Percentiles rank a stretch among this genome's conserved stretches.
These are phyloP conservation scores for Tachysurus fulvidraco DNA, from an alignment of 2,113 vertebrate genomes.

Conservation along the genomic window DNA sequence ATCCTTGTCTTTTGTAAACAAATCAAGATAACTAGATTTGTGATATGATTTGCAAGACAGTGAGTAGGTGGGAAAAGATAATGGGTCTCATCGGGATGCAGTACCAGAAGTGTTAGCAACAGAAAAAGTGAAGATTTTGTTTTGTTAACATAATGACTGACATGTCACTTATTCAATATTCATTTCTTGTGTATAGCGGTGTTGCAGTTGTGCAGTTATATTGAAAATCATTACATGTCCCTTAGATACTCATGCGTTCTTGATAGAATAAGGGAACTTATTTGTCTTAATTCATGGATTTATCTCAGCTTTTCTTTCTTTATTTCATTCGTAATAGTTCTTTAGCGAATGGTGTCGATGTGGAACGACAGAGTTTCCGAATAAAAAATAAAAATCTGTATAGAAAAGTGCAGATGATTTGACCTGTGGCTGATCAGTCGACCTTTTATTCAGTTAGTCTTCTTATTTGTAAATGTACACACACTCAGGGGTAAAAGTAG, in stretches of 20 bases:
- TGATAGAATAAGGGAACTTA: background rate
- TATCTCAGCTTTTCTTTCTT: background rate
- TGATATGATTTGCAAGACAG: no score
- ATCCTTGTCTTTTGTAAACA: background rate
- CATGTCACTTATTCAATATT: no score
- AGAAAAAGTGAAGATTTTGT: background rate
- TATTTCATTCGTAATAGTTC: background rate
- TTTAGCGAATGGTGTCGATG: background rate
- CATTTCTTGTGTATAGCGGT: background rate
- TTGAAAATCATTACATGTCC: background rate
- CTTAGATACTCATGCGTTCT: background rate
- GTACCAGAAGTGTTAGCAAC: background rate
- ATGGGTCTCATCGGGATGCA: background rate
- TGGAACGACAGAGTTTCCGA: background rate
- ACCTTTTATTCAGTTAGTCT: background rate
- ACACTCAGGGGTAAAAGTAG: background rate
- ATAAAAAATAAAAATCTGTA: background rate
- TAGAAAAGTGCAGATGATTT: background rate
- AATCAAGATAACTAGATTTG: background rate
- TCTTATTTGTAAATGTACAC: background rate
- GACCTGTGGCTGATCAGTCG: background rate
- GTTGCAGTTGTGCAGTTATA: background rate
- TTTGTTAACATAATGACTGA: no score
- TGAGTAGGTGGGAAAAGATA: background rate
- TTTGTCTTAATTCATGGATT: background rate